These are phyloP conservation scores for Eulacestoma nigropectus DNA, from an alignment of 2,113 vertebrate species.

Conservation along the genomic window DNA sequence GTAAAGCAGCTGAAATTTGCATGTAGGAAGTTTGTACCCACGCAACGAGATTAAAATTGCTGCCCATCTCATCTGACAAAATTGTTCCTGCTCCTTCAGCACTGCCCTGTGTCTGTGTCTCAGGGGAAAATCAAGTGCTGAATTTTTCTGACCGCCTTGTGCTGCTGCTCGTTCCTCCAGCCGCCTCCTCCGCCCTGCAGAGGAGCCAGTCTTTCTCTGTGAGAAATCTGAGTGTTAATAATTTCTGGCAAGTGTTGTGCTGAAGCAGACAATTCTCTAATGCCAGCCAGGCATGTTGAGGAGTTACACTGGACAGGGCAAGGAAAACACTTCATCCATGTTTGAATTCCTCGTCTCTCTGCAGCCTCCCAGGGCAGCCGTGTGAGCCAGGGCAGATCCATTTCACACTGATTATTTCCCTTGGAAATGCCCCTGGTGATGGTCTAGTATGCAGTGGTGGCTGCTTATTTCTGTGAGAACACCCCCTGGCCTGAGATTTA, in stretches of 20 bases:
- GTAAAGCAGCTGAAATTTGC: neutral
- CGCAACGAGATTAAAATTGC: accelerated
- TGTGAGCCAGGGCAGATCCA: neutral
- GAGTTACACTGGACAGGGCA: neutral
- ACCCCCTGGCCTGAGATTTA: neutral
- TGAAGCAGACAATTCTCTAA: slow-evolving; percentile 10
- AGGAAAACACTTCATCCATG: neutral
- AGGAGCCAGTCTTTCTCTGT: neutral
- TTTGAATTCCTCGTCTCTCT: neutral
- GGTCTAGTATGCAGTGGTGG: accelerated
- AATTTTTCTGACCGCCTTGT: neutral
- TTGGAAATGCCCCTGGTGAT: neutral
- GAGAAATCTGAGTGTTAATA: slow-evolving; percentile 38
- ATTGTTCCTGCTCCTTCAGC: neutral
- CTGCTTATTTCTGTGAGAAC: neutral
- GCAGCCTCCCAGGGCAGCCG: neutral
- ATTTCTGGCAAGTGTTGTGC: slow-evolving; percentile 51
- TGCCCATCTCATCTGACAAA: neutral
- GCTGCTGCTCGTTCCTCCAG: accelerated
- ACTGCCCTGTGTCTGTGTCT: neutral
- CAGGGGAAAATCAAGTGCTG: neutral
- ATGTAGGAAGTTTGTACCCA: neutral
- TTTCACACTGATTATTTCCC: neutral
- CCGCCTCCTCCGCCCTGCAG: neutral
- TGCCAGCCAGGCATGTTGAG: neutral